Conservation (phyloP, 2,797 vertebrate species). For the Clarias pachynema region DNA sequence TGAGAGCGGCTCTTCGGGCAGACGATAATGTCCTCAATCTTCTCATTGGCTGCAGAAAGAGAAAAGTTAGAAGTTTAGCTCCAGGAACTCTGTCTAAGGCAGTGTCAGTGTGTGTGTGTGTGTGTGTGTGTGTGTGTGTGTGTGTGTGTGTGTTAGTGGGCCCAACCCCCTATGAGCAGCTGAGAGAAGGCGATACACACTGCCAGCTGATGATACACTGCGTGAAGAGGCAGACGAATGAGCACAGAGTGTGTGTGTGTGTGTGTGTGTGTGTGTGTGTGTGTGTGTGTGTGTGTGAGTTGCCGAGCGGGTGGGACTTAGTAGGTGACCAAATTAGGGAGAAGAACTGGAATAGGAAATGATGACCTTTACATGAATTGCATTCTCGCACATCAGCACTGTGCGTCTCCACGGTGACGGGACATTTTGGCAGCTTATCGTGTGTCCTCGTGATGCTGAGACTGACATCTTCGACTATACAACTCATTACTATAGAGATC, state of each 20-base stretch:
- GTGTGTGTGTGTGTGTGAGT: neutral
- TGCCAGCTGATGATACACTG: conserved; percentile 60
- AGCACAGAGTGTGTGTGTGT: conserved; percentile 6
- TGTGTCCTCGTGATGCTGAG: neutral
- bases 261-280: neutral
- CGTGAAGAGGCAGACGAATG: conserved; percentile 43
- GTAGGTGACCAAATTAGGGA: neutral
- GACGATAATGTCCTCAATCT: conserved; percentile 97
- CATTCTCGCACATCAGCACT: neutral
- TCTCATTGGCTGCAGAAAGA: conserved; percentile 89
- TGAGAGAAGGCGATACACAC: conserved; percentile 75
- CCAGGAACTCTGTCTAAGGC: neutral
- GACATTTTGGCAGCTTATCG: neutral
- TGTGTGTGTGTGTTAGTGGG: conserved; percentile 20
- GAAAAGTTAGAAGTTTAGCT: conserved; percentile 16
- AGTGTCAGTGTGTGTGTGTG: neutral
- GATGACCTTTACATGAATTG: neutral
- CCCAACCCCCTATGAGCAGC: conserved; percentile 76
- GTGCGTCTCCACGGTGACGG: neutral
- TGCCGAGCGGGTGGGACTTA: neutral
- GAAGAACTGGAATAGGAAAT: neutral
- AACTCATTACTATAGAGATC: neutral
- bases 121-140: conserved; percentile 30
- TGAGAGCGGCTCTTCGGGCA: conserved; percentile 95
- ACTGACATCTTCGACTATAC: neutral